phyloP scores from a whole-genome alignment of 2,113 vertebrate genomes.

The Symphodus melops region DNA sequence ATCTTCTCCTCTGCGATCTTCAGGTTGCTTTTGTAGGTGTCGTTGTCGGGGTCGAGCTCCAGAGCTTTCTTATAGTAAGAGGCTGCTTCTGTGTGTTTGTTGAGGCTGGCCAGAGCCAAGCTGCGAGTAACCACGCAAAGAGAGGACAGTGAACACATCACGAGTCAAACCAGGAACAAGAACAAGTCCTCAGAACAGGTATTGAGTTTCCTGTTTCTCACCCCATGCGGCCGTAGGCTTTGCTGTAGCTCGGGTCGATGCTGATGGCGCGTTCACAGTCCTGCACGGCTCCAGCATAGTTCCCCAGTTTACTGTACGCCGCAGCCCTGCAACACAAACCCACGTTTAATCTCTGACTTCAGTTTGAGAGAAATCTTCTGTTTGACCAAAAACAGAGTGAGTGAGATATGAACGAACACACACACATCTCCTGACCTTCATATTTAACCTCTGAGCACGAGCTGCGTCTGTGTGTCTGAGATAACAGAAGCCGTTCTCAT shows the following conservation, averaged over 20 bases:
- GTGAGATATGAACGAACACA: neutral
- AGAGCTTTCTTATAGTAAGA: slow-evolving; percentile 93
- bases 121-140: slow-evolving; percentile 68
- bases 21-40: slow-evolving; percentile 94
- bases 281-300: slow-evolving; percentile 92
- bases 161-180: neutral
- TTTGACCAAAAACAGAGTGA: neutral
- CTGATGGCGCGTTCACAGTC: slow-evolving; percentile 95
- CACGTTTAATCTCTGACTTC: neutral
- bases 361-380: neutral
- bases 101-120: slow-evolving; percentile 93
- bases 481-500: neutral
- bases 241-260: slow-evolving; percentile 96
- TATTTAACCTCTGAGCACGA: too few species aligned
- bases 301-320: slow-evolving; percentile 94
- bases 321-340: slow-evolving; percentile 86
- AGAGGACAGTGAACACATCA: neutral
- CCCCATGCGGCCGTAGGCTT: slow-evolving; percentile 99
- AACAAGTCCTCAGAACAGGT: too few species aligned
- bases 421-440: neutral
- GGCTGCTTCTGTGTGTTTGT: slow-evolving; percentile 93
- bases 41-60: slow-evolving; percentile 96
- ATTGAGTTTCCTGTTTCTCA: slow-evolving; percentile 58
- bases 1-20: slow-evolving; percentile 96
- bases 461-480: neutral